Conservation (phyloP, 2,888 invertebrate genomes). For the Dicranocentrus wangi region DNA sequence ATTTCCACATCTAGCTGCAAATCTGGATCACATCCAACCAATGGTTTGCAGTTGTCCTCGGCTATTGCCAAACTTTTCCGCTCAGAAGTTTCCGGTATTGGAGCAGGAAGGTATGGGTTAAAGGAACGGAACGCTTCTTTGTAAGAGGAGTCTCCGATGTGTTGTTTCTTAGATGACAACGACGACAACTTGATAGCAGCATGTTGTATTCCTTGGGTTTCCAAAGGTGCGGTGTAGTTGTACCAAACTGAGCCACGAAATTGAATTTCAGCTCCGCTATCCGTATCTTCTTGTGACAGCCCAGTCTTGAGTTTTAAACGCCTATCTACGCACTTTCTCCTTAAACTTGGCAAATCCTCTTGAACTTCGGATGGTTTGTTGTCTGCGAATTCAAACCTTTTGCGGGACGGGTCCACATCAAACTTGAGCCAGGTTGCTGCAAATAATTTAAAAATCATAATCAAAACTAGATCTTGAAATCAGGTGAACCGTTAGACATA, state of each 20-base stretch:
- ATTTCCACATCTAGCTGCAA: not conserved
- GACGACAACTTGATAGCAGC: not conserved
- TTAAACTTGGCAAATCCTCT: not conserved
- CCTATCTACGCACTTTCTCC: not conserved
- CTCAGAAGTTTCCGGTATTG: slow-evolving; percentile 7
- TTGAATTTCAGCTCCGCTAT: not conserved
- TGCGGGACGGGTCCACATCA: slow-evolving; percentile 12
- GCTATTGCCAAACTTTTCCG: not conserved
- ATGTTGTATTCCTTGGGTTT: not conserved
- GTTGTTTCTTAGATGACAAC: not conserved
- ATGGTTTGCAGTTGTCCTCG: slow-evolving; percentile 33
- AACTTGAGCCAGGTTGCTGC: not conserved
- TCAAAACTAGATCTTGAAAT: no score
- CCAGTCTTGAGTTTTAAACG: not conserved
- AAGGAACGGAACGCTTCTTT: not conserved
- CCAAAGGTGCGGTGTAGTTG: slow-evolving; percentile 23
- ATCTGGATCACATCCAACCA: slow-evolving; percentile 25
- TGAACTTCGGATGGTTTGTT: not conserved
- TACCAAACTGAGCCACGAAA: slow-evolving; percentile 26
- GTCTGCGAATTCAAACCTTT: slow-evolving; percentile 15
- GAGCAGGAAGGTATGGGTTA: slow-evolving; percentile 22
- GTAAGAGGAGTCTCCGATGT: not conserved
- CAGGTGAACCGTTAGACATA: no score
- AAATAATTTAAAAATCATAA: not conserved
- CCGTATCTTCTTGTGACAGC: not conserved